Evolutionary conservation across 2,797 vertebrate genomes (phyloP).

Genomic region (Clarias laeviceps): DNA sequence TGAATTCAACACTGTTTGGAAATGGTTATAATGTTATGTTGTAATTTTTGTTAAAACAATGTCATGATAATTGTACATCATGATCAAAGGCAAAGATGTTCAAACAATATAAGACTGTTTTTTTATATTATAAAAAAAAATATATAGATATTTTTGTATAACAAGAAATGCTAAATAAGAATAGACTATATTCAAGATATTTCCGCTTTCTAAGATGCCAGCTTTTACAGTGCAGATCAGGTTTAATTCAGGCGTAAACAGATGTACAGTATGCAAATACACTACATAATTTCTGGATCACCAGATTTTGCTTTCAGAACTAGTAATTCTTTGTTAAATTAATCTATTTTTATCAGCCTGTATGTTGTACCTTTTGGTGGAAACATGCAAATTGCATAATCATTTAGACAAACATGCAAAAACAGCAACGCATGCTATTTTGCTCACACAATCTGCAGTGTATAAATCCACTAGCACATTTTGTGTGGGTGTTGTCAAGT

Average conservation of each 20-base stretch:
- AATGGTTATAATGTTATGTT: no score
- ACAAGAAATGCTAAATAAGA: no score
- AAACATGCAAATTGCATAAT: slow-evolving; percentile 1
- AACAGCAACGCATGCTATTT: background rate
- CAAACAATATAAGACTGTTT: no score
- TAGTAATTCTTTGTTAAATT: background rate
- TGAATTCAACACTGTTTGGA: no score
- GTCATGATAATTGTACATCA: no score
- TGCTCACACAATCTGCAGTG: background rate
- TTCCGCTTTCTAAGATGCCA: background rate
- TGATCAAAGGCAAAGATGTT: no score
- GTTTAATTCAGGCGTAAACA: background rate
- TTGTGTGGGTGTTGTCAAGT: background rate
- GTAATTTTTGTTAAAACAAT: no score
- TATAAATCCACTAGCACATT: background rate
- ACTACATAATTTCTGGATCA: background rate
- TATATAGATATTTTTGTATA: no score
- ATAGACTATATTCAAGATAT: background rate
- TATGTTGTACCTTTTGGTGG: background rate
- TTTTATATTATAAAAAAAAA: no score
- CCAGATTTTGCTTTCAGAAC: background rate
- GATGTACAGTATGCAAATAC: background rate
- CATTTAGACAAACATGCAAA: background rate
- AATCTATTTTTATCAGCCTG: background rate
- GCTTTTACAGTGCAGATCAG: background rate